These are phyloP conservation scores for Lota lota DNA, from an alignment of 2,113 vertebrate genomes.

Conservation along the genomic window DNA sequence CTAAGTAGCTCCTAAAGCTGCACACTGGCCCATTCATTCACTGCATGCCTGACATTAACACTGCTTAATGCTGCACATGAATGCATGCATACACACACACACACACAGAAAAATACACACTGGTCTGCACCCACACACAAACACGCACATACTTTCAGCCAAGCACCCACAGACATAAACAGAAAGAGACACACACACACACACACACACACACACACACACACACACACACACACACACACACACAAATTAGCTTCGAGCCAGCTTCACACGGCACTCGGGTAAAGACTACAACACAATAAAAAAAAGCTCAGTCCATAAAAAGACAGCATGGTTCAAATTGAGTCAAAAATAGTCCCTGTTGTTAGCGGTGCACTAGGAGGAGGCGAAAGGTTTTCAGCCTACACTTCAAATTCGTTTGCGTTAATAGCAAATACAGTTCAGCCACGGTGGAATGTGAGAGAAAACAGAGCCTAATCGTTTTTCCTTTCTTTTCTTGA, in stretches of 20 bases:
- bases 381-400: neutral
- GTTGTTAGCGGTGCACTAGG: neutral
- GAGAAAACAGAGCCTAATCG: no score
- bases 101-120: conserved; percentile 1
- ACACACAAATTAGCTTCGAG: no score
- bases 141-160: neutral
- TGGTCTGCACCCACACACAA: conserved; percentile 1
- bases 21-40: conserved; percentile 43
- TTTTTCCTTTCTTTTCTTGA: no score
- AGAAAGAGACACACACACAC: neutral
- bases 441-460: no score
- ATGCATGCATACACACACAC: conserved; percentile 11
- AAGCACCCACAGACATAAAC: neutral
- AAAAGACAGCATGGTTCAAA: conserved; percentile 2
- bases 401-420: no score
- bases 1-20: conserved; percentile 39
- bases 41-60: conserved; percentile 27
- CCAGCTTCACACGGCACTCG: no score
- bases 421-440: no score
- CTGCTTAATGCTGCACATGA: conserved; percentile 26
- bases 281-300: neutral
- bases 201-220: no score
- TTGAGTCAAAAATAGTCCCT: neutral
- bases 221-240: no score
- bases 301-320: neutral